Evolutionary conservation across 2,888 invertebrate genomes (phyloP).

Genomic region (Drosophila greeni): DNA sequence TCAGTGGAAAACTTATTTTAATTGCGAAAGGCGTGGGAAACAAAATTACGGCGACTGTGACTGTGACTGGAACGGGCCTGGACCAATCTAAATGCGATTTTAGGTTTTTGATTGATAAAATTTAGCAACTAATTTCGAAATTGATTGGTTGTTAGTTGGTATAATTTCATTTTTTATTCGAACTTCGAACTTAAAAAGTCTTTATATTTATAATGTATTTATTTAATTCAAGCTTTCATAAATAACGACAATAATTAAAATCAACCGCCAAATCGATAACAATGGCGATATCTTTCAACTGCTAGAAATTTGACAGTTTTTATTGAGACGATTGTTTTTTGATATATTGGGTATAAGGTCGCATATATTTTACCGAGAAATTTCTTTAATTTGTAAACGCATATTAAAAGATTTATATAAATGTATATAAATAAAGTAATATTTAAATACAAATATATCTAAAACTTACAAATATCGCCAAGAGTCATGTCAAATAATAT

Average conservation of each 20-base stretch:
- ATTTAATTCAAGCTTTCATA: background rate
- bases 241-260: background rate
- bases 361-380: too few species aligned
- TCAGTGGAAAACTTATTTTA: slow-evolving; percentile 32
- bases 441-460: too few species aligned
- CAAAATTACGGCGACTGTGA: slow-evolving; percentile 13
- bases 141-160: background rate
- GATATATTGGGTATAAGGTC: too few species aligned
- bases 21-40: slow-evolving; percentile 16
- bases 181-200: fast-evolving
- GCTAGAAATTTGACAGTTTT: background rate
- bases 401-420: too few species aligned
- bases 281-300: too few species aligned
- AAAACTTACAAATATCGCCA: too few species aligned
- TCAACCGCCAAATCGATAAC: background rate
- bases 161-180: background rate
- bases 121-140: background rate
- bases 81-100: background rate
- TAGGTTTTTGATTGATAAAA: background rate
- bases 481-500: too few species aligned
- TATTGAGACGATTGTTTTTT: too few species aligned
- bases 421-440: too few species aligned
- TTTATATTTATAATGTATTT: background rate
- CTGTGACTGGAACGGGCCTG: slow-evolving; percentile 33
- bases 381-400: too few species aligned